Conservation (phyloP, 2,113 vertebrate species). For the Oncorhynchus gorbuscha region DNA sequence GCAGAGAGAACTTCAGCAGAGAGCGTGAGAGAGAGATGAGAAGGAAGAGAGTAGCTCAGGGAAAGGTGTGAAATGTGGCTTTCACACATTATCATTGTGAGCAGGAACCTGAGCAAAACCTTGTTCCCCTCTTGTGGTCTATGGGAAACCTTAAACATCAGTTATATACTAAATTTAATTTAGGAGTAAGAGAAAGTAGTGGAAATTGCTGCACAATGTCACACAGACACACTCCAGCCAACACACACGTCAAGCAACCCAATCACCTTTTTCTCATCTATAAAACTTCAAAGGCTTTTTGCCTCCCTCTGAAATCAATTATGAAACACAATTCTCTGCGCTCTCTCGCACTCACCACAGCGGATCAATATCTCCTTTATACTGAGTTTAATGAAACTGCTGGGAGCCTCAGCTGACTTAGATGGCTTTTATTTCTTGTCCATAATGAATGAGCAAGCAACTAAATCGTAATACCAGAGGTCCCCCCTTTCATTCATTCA, state of each 20-base stretch:
- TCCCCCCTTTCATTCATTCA: background rate
- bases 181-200: background rate
- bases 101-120: constrained; percentile 24
- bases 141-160: background rate
- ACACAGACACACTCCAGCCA: background rate
- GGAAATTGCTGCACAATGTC: background rate
- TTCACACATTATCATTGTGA: constrained; percentile 53
- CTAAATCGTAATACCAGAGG: background rate
- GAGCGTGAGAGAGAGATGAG: background rate
- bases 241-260: constrained; percentile 4
- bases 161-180: background rate
- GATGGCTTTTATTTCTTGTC: constrained; percentile 48
- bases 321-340: constrained; percentile 51
- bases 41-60: background rate
- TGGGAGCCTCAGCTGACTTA: constrained; percentile 51
- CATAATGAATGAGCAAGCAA: background rate
- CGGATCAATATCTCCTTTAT: constrained; percentile 37
- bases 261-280: constrained; percentile 15
- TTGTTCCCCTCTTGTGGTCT: constrained; percentile 16
- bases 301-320: constrained; percentile 49
- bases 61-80: constrained; percentile 40
- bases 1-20: background rate
- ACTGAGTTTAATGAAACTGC: constrained; percentile 7
- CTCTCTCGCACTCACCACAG: constrained; percentile 3
- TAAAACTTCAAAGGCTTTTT: constrained; percentile 5